A percentile compares a stretch with the other conserved stretches of the same genome.
Evolutionary conservation across 2,888 invertebrate genomes (phyloP).

Genomic region (Oegoconia quadripuncta): DNA sequence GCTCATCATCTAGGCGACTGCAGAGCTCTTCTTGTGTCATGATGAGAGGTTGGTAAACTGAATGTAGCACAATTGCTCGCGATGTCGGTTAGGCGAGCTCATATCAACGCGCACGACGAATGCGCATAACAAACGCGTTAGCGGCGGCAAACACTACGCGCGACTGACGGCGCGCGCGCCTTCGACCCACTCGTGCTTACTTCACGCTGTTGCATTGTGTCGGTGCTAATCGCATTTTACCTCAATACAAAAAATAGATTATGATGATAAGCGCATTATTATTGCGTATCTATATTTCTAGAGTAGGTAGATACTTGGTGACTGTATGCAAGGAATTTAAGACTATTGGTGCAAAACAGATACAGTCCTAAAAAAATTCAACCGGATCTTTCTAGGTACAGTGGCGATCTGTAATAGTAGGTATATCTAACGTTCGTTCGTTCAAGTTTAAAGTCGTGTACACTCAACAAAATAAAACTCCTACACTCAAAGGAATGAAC

Average conservation of each 20-base stretch:
- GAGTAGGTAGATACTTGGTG: not conserved
- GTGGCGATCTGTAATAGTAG: too few relatives aligned
- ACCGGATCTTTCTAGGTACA: too few relatives aligned
- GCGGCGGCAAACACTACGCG: constrained; percentile 43
- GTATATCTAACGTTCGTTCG: too few relatives aligned
- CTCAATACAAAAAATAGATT: constrained; percentile 23
- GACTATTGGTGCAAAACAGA: too few relatives aligned
- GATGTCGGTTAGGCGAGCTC: constrained; percentile 47
- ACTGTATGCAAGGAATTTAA: too few relatives aligned
- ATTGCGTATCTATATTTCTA: constrained; percentile 9
- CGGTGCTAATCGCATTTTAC: constrained; percentile 21
- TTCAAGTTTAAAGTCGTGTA: too few relatives aligned
- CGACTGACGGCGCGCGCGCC: constrained; percentile 59
- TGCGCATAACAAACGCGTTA: constrained; percentile 55
- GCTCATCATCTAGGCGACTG: constrained; percentile 50
- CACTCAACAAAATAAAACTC: too few relatives aligned
- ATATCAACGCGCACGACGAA: constrained; percentile 54
- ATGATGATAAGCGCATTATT: constrained; percentile 22
- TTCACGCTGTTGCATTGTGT: constrained; percentile 13
- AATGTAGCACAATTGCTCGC: constrained; percentile 52
- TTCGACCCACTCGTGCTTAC: constrained; percentile 28
- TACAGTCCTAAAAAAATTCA: too few relatives aligned
- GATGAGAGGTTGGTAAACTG: constrained; percentile 38
- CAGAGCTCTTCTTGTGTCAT: constrained; percentile 67
- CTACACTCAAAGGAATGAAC: too few relatives aligned